These are phyloP conservation scores for Cremastinae sp. DNA, from an alignment of 2,888 invertebrate species.

Conservation along the genomic window DNA sequence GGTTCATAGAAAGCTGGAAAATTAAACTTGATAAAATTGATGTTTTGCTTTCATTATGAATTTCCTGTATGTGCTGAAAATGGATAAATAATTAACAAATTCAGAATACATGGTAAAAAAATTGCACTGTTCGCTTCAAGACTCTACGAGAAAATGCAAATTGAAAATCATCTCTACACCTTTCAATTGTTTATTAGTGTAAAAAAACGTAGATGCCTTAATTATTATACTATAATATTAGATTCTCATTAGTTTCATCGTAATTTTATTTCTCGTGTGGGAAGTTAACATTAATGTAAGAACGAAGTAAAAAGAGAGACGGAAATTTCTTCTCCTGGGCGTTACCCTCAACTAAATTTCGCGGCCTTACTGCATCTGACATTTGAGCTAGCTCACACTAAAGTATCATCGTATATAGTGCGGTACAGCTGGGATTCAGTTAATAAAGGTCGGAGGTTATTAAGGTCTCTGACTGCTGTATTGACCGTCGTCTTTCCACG, in stretches of 20 bases:
- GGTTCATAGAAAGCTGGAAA: too few relatives aligned
- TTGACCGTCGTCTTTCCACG: constrained; percentile 52
- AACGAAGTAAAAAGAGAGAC: neutral
- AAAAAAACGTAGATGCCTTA: too few relatives aligned
- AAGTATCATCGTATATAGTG: constrained; percentile 15
- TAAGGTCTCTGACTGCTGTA: constrained; percentile 56
- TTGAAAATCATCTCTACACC: too few relatives aligned
- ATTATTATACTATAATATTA: neutral
- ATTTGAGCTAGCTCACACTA: constrained; percentile 25
- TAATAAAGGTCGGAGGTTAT: constrained; percentile 60
- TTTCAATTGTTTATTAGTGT: too few relatives aligned
- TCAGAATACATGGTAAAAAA: too few relatives aligned
- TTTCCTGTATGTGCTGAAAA: too few relatives aligned
- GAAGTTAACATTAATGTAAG: neutral
- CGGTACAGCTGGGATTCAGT: constrained; percentile 59
- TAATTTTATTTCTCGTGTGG: neutral
- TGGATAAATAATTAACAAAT: too few relatives aligned
- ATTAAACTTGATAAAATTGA: too few relatives aligned
- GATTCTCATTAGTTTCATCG: neutral
- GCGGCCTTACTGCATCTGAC: constrained; percentile 14
- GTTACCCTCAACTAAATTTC: constrained; percentile 27
- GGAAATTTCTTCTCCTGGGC: neutral
- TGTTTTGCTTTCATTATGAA: too few relatives aligned
- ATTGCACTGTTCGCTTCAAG: constrained; percentile 1
- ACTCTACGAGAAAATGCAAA: constrained; percentile 9